These are phyloP conservation scores for Escarpia spicata DNA, from an alignment of 2,888 invertebrate genomes.

Conservation along the genomic window DNA sequence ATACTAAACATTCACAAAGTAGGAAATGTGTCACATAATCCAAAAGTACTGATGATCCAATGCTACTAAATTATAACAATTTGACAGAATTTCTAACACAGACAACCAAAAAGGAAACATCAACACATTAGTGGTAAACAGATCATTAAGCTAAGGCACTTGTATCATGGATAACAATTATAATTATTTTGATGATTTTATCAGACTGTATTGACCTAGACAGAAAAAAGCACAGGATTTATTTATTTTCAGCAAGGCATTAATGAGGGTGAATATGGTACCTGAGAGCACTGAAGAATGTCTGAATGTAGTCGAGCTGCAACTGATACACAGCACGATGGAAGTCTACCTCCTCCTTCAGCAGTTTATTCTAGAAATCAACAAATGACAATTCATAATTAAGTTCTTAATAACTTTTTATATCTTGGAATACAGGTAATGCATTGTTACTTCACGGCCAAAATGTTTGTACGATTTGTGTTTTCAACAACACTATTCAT, in stretches of 20 bases:
- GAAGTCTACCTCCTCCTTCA: slow-evolving; percentile 54
- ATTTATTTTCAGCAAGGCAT: background rate
- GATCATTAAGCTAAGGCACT: background rate
- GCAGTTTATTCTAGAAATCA: slow-evolving; percentile 42
- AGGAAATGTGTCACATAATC: background rate
- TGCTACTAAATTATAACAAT: background rate
- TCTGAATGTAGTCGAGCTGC: slow-evolving; percentile 52
- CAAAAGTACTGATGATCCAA: background rate
- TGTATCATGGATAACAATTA: no score
- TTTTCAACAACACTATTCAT: no score
- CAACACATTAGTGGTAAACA: background rate
- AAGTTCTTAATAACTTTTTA: no score
- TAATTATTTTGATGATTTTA: background rate
- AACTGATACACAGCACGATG: slow-evolving; percentile 54
- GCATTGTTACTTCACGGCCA: no score
- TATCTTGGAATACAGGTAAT: no score
- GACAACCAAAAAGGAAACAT: background rate
- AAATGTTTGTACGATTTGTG: no score
- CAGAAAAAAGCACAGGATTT: no score
- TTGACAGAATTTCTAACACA: background rate
- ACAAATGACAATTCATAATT: background rate
- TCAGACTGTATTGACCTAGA: background rate
- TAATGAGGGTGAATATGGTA: background rate
- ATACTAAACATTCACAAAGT: background rate
- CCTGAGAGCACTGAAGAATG: slow-evolving; percentile 52